Evolutionary conservation across 2,113 vertebrate genomes (phyloP), one percentile per base, ranked within the genome.

Genomic region (Gambusia holbrooki): DNA sequence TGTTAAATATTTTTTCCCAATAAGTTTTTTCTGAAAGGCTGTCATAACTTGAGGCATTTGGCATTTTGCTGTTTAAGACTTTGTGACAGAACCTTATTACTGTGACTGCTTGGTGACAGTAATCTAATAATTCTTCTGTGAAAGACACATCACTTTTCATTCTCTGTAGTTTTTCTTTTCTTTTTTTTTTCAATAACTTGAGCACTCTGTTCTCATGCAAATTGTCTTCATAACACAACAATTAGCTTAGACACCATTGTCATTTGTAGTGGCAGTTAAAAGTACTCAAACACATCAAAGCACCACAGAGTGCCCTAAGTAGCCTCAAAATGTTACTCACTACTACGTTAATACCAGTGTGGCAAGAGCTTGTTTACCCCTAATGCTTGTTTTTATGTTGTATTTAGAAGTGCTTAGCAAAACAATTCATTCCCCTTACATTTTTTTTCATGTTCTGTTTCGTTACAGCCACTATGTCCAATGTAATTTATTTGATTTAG

Each of bases 11-110:
- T 35, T 65, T 70, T 73, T 40, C 22, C 69, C 60, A 58, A 63
- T 73, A 66, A 82, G 51, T 42, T 69, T 78, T 48, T 83, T 48
- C 11, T 68, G 68, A 70, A 64, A 74, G 19, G 54, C 69, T 66
- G 79, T 81, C 75, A 70, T 74, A 62, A 74, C 37, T 6, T 5
- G 69, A 76, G 45, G 79, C 69, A 13, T 66, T 71, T 81, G 83
- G 61, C 73, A 83, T 90, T 82, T 71, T 78, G n/a, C 74, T 62
- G 51, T 84, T 71, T 80, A 80, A 88, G 84, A 66, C 62, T 48
- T 71, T 77, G 3, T 89, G 88, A 89, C 90, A 87, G 82, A 62
- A 68, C 60, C 76, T 81, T 84, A 86, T 88, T 87, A 85, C 72
- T 71, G 73, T 17, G 69, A 83, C 74, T 77, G 75, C 66, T 67